Evolutionary conservation across 37 sponge, comb jelly and placozoan species (phyloP), one percentile per base, ranked within the genome.

Genomic region (Eunapius fragilis): DNA sequence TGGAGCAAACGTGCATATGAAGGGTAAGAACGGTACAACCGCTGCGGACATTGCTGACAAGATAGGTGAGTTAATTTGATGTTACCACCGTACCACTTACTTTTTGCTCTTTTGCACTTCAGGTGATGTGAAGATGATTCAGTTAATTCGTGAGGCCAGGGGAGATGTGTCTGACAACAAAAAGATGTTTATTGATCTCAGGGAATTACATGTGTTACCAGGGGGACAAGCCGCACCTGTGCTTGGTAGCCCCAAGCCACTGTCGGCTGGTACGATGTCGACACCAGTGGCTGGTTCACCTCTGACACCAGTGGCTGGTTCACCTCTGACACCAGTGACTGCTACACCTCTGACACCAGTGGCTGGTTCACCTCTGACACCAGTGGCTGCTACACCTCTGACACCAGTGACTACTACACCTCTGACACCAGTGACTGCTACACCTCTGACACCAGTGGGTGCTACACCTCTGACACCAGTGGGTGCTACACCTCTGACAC

Each of bases 11-110:
- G 88, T 93, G 25, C 84, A 37, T 34, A 19, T 93, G 0, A 83
- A 85, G 69, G 92, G 89, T 2, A 93, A 70, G 78, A 91, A 88
- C 71, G 96, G 94, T 12, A 89, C 76, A 0, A 89, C 87, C 67
- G 89, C 96, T 0, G 81, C 86, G 33, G 94, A 96, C 25, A 83
- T 96, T 3, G 87, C 87, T 5, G 76, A 70, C 50, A 86, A 78
- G 77, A 86, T 67, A 47, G 83, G 91, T 91, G 35, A 36, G 82
- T 74, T 17, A 17, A 19, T 58, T 1, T 12, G 22, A 2, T 17
- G 58, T 4, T n/a, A n/a, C n/a, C n/a, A n/a, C n/a, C n/a, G 22
- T 58, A 19, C 14, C 14, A 58, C 22, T 10, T 17, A 19, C 1
- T 58, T 12, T 3, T 41, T 3, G 41, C 6, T 3, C 6, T 6